Evolutionary conservation across 2,113 vertebrate genomes (phyloP).

Genomic region (Coturnix japonica): DNA sequence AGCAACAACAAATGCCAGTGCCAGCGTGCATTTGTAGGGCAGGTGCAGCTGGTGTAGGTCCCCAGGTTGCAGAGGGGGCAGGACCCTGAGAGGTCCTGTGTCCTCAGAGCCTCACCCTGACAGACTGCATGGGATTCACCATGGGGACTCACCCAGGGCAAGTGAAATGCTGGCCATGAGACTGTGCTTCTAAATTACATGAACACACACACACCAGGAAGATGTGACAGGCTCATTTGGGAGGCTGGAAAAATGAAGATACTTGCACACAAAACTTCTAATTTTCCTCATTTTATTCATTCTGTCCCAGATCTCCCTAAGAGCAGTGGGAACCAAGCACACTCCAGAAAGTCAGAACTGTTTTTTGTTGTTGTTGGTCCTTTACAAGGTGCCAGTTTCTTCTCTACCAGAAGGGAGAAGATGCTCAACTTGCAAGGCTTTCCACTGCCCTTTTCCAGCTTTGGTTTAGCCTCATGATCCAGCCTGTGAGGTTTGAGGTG

Average conservation of each 20-base stretch:
- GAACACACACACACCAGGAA: neutral
- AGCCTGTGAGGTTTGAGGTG: neutral
- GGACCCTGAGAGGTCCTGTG: neutral
- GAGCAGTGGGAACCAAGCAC: too few species aligned
- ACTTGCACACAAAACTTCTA: neutral
- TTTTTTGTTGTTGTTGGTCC: too few species aligned
- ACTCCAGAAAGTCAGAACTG: too few species aligned
- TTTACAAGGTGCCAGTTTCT: neutral
- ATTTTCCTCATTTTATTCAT: neutral
- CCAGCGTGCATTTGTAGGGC: accelerated
- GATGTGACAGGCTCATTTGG: neutral
- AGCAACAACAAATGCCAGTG: neutral
- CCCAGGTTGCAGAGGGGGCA: neutral
- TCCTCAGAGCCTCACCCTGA: neutral
- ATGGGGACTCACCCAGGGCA: neutral
- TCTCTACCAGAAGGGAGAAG: neutral
- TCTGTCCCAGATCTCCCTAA: too few species aligned
- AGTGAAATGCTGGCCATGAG: neutral
- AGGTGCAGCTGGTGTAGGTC: neutral
- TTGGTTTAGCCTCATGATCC: neutral
- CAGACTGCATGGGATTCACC: neutral
- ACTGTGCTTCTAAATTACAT: neutral
- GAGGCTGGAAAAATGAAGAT: neutral
- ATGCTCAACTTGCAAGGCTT: neutral
- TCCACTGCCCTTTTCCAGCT: neutral